A percentile compares a stretch with the other conserved stretches of the same genome.
These are phyloP conservation scores for Glomeris marginata DNA, from an alignment of 2,888 invertebrate species.

Conservation along the genomic window DNA sequence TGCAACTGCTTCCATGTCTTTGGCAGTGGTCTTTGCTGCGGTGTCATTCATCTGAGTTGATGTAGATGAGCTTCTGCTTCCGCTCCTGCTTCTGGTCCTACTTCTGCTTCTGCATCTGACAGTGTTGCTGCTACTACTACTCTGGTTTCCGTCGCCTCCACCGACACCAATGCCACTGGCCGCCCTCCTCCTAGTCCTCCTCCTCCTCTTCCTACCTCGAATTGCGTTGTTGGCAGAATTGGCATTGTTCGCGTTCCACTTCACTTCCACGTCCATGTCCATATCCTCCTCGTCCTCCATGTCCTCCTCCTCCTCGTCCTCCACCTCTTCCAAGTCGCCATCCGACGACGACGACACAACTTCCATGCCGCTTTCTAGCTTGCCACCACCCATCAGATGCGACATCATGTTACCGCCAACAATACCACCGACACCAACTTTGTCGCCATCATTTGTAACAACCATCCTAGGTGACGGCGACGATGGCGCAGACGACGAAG, in stretches of 20 bases:
- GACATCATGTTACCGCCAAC: slow-evolving; percentile 15
- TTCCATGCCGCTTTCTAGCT: not conserved
- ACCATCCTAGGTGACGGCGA: not conserved
- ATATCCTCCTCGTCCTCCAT: not conserved
- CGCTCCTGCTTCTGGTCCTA: not conserved
- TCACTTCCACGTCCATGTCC: slow-evolving; percentile 8
- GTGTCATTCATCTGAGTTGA: no score
- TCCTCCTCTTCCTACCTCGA: not conserved
- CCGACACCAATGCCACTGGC: slow-evolving; percentile 1
- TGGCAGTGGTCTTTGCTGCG: not conserved
- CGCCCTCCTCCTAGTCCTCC: not conserved
- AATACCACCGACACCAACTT: slow-evolving; percentile 5
- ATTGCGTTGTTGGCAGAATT: not conserved
- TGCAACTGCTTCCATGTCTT: no score
- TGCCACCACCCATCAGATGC: slow-evolving; percentile 7
- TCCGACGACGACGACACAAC: not conserved
- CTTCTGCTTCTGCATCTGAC: slow-evolving; percentile 4
- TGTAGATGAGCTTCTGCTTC: not conserved
- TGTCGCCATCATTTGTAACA: not conserved
- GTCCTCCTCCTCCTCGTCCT: slow-evolving; percentile 2
- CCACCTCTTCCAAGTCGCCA: not conserved
- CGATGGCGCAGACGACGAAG: slow-evolving; percentile 3
- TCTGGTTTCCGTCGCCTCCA: slow-evolving; percentile 7
- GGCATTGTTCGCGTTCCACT: slow-evolving; percentile 4
- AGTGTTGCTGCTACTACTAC: slow-evolving; percentile 11